Evolutionary conservation across 2,113 vertebrate genomes (phyloP), one percentile per base, ranked within the genome.

Genomic region (Myxocyprinus asiaticus): DNA sequence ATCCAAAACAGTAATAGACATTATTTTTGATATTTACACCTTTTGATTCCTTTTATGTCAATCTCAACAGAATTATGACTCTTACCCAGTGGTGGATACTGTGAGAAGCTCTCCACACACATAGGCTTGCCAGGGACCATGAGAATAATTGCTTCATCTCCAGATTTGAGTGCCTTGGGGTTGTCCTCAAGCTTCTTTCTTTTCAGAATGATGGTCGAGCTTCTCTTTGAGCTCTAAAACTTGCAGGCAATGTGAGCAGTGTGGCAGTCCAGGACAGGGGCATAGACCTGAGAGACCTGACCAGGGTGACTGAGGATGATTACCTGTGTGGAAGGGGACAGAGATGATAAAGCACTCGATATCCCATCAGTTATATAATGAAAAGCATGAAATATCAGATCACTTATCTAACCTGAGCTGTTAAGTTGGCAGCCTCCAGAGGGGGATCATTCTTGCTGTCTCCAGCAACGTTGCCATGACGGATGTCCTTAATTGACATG

Each of bases 391-490:
- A n/a, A n/a, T n/a, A n/a, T n/a, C 6, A 58, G n/a, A 67, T 51
- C 3, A 17, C 55, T n/a, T n/a, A n/a, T n/a, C n/a, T 76, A 70
- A 92, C 93, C 90, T 94, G 93, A 63, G 93, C 89, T 3, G 88
- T 91, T 85, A 94, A 94, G 85, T 83, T 92, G 0, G 85, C 93
- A 0, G 92, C 90, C 4, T 88, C 87, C 88, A 58, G 65, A 0
- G 93, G 93, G 0, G 93, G 92, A 85, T 94, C 93, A 55, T 92
- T 93, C 89, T 94, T 94, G 90, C 92, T 94, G 91, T 94, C 93
- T 0, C 93, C 93, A 0, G 92, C 87, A 69, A 94, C 93, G 8
- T 93, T 92, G 9, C 93, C 92, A 77, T 92, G 92, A 4, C 92
- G 92, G 68, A 94, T 91, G 12, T 94, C 93, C 86, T 94, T 94